phyloP scores from a whole-genome alignment of 2,888 invertebrate genomes.

The Bombyx huttoni region DNA sequence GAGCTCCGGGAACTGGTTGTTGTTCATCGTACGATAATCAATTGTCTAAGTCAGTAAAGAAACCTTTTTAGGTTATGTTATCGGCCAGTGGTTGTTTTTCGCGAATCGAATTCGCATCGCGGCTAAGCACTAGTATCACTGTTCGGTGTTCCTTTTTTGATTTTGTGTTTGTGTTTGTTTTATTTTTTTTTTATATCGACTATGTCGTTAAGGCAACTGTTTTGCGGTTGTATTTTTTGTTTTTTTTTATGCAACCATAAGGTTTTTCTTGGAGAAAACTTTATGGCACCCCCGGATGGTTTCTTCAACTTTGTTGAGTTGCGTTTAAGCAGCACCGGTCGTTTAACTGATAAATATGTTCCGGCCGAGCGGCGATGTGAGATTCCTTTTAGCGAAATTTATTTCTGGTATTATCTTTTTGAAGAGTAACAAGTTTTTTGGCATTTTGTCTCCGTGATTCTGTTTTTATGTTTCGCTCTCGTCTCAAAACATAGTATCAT shows the following conservation, averaged over 20 bases:
- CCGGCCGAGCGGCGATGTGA: constrained; percentile 52
- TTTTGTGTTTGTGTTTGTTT: constrained; percentile 18
- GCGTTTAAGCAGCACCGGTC: constrained; percentile 8
- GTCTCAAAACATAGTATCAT: constrained; percentile 46
- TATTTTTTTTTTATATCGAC: constrained; percentile 33
- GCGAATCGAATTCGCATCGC: constrained; percentile 63
- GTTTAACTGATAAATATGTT: constrained; percentile 62
- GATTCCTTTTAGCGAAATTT: constrained; percentile 63
- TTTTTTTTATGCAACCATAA: constrained; percentile 29
- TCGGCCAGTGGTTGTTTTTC: constrained; percentile 37
- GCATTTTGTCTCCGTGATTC: constrained; percentile 67
- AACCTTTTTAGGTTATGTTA: constrained; percentile 40
- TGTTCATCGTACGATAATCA: constrained; percentile 46
- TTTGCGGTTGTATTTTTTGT: constrained; percentile 11
- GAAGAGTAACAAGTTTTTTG: constrained; percentile 61
- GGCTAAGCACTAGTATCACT: constrained; percentile 47
- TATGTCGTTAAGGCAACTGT: constrained; percentile 64
- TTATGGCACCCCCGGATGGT: constrained; percentile 47
- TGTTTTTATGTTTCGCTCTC: constrained; percentile 34
- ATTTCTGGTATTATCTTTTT: constrained; percentile 66
- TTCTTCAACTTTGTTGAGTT: constrained; percentile 54
- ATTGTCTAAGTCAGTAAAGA: constrained; percentile 15
- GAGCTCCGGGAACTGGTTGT: constrained; percentile 61
- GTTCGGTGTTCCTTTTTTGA: constrained; percentile 19
- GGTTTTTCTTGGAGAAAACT: constrained; percentile 41